Evolutionary conservation across 2,888 invertebrate species (phyloP).

Genomic region (Machimus atricapillus): DNA sequence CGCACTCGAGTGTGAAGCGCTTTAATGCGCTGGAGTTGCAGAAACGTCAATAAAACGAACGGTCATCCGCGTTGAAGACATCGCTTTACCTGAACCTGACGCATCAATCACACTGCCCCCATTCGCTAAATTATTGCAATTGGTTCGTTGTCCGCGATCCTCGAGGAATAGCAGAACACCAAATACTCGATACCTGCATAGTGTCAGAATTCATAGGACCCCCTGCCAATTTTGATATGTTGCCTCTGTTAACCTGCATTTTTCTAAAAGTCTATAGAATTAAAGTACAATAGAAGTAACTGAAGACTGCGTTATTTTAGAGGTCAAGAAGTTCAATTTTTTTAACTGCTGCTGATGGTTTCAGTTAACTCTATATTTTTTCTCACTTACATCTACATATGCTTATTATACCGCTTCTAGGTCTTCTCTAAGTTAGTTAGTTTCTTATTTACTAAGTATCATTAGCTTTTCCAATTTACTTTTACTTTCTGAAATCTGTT

Average conservation of each 20-base stretch:
- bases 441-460: no score
- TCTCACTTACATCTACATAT: no score
- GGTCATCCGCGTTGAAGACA: constrained; percentile 13
- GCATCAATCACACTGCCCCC: constrained; percentile 9
- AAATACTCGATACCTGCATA: neutral
- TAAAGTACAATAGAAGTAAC: no score
- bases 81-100: neutral
- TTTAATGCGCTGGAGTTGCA: neutral
- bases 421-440: no score
- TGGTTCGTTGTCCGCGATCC: neutral
- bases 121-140: neutral
- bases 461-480: no score
- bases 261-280: neutral
- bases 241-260: neutral
- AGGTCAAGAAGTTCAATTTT: no score
- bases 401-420: no score
- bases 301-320: no score
- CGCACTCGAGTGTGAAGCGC: constrained; percentile 25
- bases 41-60: neutral
- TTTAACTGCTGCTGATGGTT: no score
- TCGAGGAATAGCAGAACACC: no score
- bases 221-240: neutral
- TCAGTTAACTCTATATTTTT: no score
- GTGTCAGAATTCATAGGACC: neutral
- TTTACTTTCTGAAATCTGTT: no score